Evolutionary conservation across 2,888 invertebrate genomes (phyloP).

Genomic region (Lapara coniferarum): DNA sequence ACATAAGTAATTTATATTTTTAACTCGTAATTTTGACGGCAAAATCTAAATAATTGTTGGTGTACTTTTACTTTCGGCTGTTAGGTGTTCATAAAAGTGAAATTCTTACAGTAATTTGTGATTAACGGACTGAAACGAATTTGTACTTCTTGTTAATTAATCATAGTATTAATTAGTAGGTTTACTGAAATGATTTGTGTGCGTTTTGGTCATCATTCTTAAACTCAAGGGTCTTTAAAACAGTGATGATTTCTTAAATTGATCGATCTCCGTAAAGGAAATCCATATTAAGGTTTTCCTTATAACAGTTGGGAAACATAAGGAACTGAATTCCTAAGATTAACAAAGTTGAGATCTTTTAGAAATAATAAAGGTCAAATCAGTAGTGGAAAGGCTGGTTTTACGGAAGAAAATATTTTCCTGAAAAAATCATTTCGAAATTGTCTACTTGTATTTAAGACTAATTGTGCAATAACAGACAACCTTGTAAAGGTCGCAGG

Average conservation of each 20-base stretch:
- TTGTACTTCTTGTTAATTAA: slow-evolving; percentile 11
- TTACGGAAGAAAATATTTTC: background rate
- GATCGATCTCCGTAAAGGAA: too few species aligned
- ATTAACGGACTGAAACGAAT: slow-evolving; percentile 36
- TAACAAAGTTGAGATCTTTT: too few species aligned
- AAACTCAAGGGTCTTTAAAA: too few species aligned
- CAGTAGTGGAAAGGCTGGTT: background rate
- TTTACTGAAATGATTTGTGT: background rate
- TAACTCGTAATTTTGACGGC: slow-evolving; percentile 3
- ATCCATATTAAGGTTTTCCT: too few species aligned
- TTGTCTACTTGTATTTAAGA: slow-evolving; percentile 1
- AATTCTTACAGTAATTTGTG: slow-evolving; percentile 36
- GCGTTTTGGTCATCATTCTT: too few species aligned
- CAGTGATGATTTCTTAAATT: too few species aligned
- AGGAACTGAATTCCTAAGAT: too few species aligned
- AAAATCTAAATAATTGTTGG: slow-evolving; percentile 6
- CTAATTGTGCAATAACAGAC: background rate
- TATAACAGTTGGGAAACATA: too few species aligned
- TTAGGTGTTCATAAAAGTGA: slow-evolving; percentile 38
- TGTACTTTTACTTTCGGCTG: slow-evolving; percentile 36
- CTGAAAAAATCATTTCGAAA: background rate
- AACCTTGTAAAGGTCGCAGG: background rate
- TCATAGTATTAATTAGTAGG: background rate
- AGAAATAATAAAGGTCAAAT: too few species aligned
- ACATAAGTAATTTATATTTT: background rate